Conservation (phyloP, 2,113 vertebrate genomes). For the Macquaria ambigua region DNA sequence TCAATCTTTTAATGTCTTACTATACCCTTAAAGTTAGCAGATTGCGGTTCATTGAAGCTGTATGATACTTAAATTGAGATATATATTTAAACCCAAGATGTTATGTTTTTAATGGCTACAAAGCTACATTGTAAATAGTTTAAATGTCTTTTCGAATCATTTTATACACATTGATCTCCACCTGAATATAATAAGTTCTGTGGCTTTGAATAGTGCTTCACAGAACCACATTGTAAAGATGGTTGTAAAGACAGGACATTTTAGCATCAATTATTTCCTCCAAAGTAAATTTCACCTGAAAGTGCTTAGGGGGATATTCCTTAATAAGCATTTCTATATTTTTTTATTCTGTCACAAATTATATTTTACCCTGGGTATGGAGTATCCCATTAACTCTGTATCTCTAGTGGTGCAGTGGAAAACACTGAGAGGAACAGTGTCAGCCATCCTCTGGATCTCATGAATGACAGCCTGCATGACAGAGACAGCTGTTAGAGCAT, state of each 20-base stretch:
- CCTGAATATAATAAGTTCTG: too few species aligned
- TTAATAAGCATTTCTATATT: background rate
- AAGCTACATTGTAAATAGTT: too few species aligned
- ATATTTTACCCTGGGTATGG: slow-evolving; percentile 65
- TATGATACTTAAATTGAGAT: too few species aligned
- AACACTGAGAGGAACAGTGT: slow-evolving; percentile 56
- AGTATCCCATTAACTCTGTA: slow-evolving; percentile 65
- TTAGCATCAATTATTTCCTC: background rate
- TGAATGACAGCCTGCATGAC: slow-evolving; percentile 70
- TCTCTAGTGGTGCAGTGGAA: slow-evolving; percentile 56
- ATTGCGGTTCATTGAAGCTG: too few species aligned
- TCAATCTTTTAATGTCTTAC: too few species aligned
- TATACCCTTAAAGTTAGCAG: too few species aligned
- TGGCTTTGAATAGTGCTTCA: background rate
- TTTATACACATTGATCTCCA: background rate
- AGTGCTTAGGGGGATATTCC: background rate
- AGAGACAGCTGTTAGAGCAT: background rate
- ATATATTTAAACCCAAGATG: too few species aligned
- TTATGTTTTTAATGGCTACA: too few species aligned
- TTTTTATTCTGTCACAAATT: background rate
- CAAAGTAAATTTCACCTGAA: background rate
- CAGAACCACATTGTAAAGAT: too few species aligned
- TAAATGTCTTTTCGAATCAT: too few species aligned
- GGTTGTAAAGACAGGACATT: background rate
- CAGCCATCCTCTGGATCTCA: slow-evolving; percentile 63